phyloP scores from a whole-genome alignment of 2,888 invertebrate species.

The Cerastis leucographa region DNA sequence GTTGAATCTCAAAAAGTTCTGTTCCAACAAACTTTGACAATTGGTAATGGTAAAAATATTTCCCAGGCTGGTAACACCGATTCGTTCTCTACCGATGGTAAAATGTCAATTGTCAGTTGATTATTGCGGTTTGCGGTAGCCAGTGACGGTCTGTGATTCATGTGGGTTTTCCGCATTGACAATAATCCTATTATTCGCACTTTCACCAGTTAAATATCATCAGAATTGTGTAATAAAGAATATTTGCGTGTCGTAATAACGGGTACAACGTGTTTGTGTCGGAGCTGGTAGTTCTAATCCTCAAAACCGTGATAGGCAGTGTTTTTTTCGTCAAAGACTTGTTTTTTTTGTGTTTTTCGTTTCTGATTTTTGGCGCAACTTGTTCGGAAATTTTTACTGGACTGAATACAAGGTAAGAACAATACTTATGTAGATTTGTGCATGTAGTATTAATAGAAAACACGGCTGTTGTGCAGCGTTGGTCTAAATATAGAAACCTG shows the following conservation, averaged over 20 bases:
- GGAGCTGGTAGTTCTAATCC: constrained; percentile 51
- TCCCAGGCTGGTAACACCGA: constrained; percentile 64
- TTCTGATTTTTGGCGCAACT: constrained; percentile 77
- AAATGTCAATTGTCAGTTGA: constrained; percentile 84
- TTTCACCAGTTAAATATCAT: constrained; percentile 77
- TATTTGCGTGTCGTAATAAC: constrained; percentile 47
- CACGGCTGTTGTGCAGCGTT: constrained; percentile 48
- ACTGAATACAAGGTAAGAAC: constrained; percentile 79
- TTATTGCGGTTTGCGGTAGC: constrained; percentile 82
- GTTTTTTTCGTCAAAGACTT: constrained; percentile 76
- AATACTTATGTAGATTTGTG: constrained; percentile 4
- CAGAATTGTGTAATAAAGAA: constrained; percentile 72
- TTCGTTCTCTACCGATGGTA: constrained; percentile 43
- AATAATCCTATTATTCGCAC: constrained; percentile 77
- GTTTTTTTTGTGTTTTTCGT: constrained; percentile 81
- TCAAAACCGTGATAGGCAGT: constrained; percentile 69
- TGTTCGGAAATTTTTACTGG: constrained; percentile 69
- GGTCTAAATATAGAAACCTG: constrained; percentile 79
- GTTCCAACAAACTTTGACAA: neutral
- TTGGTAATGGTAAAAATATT: constrained; percentile 14
- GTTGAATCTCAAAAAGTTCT: too few species aligned
- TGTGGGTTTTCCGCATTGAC: constrained; percentile 71
- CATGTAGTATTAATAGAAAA: constrained; percentile 3
- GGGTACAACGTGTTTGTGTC: constrained; percentile 40
- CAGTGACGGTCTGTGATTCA: constrained; percentile 64